Evolutionary conservation across 1,140 invertebrate genomes (phyloP).

Genomic region (Argopecten irradians): DNA sequence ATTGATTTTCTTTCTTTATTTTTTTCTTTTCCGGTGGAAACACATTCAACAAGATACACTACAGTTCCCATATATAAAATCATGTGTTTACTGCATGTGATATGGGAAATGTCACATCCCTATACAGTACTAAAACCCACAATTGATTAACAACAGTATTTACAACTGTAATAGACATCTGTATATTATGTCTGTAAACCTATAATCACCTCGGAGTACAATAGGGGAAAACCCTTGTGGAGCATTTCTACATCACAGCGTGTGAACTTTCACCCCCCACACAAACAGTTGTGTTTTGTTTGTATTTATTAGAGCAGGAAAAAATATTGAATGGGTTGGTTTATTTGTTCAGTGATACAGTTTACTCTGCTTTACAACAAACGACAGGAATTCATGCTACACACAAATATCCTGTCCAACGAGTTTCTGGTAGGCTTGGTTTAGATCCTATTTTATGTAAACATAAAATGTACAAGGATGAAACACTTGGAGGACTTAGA

Average conservation of each 20-base stretch:
- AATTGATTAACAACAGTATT: neutral
- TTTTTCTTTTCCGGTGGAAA: no score
- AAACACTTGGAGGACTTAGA: neutral
- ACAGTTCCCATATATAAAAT: no score
- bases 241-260: neutral
- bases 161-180: neutral
- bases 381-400: neutral
- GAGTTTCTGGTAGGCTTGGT: neutral
- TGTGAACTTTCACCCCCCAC: neutral
- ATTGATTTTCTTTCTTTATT: no score
- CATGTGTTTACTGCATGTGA: no score
- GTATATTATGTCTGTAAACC: neutral
- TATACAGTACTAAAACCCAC: neutral
- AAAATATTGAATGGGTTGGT: neutral
- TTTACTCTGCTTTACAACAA: neutral
- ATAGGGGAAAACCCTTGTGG: neutral
- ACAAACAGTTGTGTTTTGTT: neutral
- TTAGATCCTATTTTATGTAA: neutral
- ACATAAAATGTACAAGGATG: neutral
- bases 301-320: constrained; percentile 17
- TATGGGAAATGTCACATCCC: no score
- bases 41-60: no score
- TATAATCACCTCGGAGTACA: neutral
- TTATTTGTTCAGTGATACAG: constrained; percentile 7
- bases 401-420: neutral